Evolutionary conservation across 2,888 invertebrate species (phyloP).

Genomic region (Drosophila ezoana): DNA sequence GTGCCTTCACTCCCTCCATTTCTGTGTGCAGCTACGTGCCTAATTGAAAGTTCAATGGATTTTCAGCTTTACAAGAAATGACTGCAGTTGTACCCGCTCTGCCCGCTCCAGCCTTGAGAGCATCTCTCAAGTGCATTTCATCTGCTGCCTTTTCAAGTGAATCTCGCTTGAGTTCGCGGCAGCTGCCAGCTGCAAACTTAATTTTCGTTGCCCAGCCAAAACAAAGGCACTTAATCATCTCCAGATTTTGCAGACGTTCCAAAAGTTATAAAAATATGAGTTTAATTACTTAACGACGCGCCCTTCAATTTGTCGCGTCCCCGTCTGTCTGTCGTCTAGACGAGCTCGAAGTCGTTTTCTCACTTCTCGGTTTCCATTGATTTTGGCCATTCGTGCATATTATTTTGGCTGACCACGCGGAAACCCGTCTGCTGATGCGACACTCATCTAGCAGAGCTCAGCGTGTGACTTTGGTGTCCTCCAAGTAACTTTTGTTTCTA

Average conservation of each 20-base stretch:
- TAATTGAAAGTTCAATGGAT: slow-evolving; percentile 64
- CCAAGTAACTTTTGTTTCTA: slow-evolving; percentile 13
- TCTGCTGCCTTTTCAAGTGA: slow-evolving; percentile 23
- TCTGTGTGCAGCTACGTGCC: slow-evolving; percentile 49
- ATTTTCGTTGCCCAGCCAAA: slow-evolving; percentile 17
- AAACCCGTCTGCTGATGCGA: slow-evolving; percentile 4
- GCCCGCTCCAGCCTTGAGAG: not conserved
- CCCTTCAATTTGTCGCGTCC: slow-evolving; percentile 29
- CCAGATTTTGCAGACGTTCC: slow-evolving; percentile 27
- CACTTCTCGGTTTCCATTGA: not conserved
- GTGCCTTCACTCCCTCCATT: slow-evolving; percentile 27
- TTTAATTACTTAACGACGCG: slow-evolving; percentile 35
- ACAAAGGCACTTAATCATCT: slow-evolving; percentile 33
- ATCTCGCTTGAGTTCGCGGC: slow-evolving; percentile 18
- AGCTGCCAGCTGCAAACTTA: slow-evolving; percentile 31
- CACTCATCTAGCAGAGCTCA: slow-evolving; percentile 5
- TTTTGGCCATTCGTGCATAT: slow-evolving; percentile 2
- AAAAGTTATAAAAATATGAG: slow-evolving; percentile 3
- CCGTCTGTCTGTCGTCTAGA: slow-evolving; percentile 35
- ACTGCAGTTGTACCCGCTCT: not conserved
- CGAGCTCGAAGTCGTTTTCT: slow-evolving; percentile 18
- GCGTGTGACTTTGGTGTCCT: not conserved
- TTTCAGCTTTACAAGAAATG: slow-evolving; percentile 41
- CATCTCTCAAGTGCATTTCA: slow-evolving; percentile 50
- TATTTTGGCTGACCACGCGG: slow-evolving; percentile 24